phyloP scores from a whole-genome alignment of 1,140 invertebrate species.

The Cephus cinctus region DNA sequence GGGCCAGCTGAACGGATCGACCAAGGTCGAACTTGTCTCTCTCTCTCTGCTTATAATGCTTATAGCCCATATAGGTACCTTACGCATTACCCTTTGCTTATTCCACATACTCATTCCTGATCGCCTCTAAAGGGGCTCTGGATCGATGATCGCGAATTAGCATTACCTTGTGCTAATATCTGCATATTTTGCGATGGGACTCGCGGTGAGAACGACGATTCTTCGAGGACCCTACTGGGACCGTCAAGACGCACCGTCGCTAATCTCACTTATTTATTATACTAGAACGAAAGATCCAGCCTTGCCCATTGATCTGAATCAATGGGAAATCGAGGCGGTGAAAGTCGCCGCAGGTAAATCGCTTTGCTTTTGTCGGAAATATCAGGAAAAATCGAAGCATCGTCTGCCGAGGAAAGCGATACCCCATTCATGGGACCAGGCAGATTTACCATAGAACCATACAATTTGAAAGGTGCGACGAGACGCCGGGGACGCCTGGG shows the following conservation, averaged over 20 bases:
- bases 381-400: neutral
- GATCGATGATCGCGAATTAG: slow-evolving; percentile 53
- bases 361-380: neutral
- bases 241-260: neutral
- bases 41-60: slow-evolving; percentile 20
- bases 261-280: neutral
- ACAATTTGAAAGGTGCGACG: slow-evolving; percentile 40
- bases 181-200: slow-evolving; percentile 33
- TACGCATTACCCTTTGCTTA: too few relatives aligned
- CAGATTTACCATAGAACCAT: slow-evolving; percentile 25
- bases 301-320: slow-evolving; percentile 6
- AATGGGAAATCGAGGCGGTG: slow-evolving; percentile 21
- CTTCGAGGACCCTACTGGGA: neutral
- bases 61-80: neutral
- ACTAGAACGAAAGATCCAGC: slow-evolving; percentile 1
- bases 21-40: slow-evolving; percentile 48
- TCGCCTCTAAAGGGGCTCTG: slow-evolving; percentile 50
- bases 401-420: slow-evolving; percentile 37
- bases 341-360: slow-evolving; percentile 8
- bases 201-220: slow-evolving; percentile 19
- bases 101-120: too few relatives aligned
- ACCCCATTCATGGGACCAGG: slow-evolving; percentile 33
- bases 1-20: slow-evolving; percentile 46
- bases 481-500: too few relatives aligned
- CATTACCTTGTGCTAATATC: slow-evolving; percentile 40